A percentile compares a stretch with the other conserved stretches of the same genome.
Conservation (phyloP, 2,888 invertebrate genomes). For the Oasisia sp. region DNA sequence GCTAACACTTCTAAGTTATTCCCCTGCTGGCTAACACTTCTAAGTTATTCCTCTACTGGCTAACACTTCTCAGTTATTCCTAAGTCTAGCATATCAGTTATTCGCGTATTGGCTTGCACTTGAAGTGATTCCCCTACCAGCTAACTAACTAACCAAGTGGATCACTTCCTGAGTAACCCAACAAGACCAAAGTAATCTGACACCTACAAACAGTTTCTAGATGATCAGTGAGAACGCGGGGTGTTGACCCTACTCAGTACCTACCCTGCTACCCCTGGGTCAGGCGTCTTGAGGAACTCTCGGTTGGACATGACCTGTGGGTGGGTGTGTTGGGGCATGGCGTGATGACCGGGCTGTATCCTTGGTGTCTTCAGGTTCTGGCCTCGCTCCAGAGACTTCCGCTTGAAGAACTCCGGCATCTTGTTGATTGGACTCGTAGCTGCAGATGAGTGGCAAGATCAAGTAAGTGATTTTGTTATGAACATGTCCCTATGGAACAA, state of each 20-base stretch:
- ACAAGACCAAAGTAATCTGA: neutral
- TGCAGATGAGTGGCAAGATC: neutral
- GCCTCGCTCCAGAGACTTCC: conserved; percentile 22
- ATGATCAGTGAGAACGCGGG: neutral
- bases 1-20: too few species aligned
- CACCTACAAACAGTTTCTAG: neutral
- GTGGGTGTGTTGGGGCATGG: conserved; percentile 47
- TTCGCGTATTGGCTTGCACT: too few species aligned
- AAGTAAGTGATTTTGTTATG: neutral
- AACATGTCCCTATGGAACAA: too few species aligned
- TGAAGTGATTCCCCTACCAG: too few species aligned
- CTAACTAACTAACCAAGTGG: too few species aligned
- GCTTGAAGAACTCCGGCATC: conserved; percentile 29
- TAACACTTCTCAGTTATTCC: too few species aligned
- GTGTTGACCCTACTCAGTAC: conserved; percentile 38
- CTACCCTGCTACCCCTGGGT: conserved; percentile 67
- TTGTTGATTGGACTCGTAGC: neutral
- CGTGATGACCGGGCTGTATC: conserved; percentile 52
- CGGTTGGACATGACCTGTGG: conserved; percentile 47
- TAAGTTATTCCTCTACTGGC: too few species aligned
- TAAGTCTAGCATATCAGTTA: too few species aligned
- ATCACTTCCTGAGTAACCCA: too few species aligned
- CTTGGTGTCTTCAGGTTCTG: conserved; percentile 49
- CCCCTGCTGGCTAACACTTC: too few species aligned
- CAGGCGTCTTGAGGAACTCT: conserved; percentile 66